Evolutionary conservation across 1,140 invertebrate genomes (phyloP).

Genomic region (Formica selysi): DNA sequence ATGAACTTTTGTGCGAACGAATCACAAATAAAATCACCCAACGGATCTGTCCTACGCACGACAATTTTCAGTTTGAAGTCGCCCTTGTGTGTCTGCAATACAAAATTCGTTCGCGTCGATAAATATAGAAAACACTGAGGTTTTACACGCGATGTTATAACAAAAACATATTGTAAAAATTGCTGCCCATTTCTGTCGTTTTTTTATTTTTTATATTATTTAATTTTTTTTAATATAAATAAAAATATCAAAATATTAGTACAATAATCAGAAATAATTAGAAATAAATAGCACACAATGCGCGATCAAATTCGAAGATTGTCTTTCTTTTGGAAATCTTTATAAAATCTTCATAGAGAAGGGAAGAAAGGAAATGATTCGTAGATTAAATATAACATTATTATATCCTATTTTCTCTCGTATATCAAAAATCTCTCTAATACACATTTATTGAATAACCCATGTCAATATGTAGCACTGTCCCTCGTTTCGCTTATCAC

Average conservation of each 20-base stretch:
- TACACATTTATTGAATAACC: constrained; percentile 8
- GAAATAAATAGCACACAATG: neutral
- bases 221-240: neutral
- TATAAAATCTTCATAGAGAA: neutral
- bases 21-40: constrained; percentile 59
- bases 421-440: constrained; percentile 18
- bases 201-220: neutral
- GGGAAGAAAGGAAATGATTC: neutral
- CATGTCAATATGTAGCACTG: neutral
- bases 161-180: constrained; percentile 7
- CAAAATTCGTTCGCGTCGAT: constrained; percentile 45
- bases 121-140: constrained; percentile 20
- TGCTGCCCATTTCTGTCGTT: neutral
- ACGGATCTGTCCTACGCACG: constrained; percentile 1
- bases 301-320: neutral
- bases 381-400: constrained; percentile 2
- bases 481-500: constrained; percentile 39
- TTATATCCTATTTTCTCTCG: neutral
- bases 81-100: constrained; percentile 41
- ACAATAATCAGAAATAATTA: neutral
- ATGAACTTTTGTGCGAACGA: neutral
- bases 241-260: neutral
- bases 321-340: neutral
- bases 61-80: constrained; percentile 12
- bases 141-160: constrained; percentile 3